Conservation (phyloP, 1,140 invertebrate species). For the Drosophila carrolli region DNA sequence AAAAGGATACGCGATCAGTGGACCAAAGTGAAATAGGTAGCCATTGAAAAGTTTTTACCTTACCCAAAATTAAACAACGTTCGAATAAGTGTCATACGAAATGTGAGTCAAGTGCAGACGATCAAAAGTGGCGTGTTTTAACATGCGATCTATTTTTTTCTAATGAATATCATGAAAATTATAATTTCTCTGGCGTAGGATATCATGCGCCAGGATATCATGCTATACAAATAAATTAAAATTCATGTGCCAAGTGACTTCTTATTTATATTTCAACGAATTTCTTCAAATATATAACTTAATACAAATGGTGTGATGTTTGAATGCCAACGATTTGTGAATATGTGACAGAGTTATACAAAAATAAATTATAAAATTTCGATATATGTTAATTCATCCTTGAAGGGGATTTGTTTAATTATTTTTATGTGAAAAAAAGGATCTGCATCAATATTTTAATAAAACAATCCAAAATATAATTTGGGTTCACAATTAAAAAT, state of each 20-base stretch:
- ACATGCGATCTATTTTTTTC: neutral
- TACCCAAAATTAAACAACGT: neutral
- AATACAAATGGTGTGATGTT: neutral
- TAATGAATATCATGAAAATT: neutral
- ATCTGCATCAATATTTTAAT: too few species aligned
- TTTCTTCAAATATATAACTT: neutral
- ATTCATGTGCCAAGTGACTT: neutral
- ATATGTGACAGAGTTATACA: too few species aligned
- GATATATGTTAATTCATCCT: too few species aligned
- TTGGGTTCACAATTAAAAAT: too few species aligned
- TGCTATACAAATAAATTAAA: neutral
- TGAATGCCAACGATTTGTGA: neutral
- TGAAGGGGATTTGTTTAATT: neutral
- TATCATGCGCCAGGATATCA: neutral
- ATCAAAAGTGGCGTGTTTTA: conserved; percentile 16
- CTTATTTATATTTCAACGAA: conserved; percentile 6
- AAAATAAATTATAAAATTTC: too few species aligned
- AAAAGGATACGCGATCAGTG: conserved; percentile 38
- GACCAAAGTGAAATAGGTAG: neutral
- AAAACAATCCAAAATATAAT: too few species aligned
- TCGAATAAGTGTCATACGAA: conserved; percentile 1
- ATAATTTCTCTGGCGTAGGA: neutral
- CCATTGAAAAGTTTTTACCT: conserved; percentile 1
- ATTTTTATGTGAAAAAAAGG: too few species aligned
- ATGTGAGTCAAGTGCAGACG: conserved; percentile 37